These are phyloP conservation scores for Maccullochella peelii DNA, from an alignment of 2,113 vertebrate genomes.

Conservation along the genomic window DNA sequence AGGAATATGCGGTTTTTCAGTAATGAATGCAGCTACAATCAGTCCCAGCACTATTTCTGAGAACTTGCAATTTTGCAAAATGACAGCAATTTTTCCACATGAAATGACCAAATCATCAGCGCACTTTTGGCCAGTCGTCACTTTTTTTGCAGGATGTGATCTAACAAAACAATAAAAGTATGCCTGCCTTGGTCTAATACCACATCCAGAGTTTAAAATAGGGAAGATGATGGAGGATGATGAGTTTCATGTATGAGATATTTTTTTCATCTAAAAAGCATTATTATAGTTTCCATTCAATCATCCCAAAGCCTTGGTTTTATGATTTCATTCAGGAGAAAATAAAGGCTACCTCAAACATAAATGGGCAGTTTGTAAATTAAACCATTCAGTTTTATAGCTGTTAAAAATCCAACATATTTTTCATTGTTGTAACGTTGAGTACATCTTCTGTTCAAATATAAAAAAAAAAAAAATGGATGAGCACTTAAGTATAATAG, in stretches of 20 bases:
- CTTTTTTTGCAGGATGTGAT: conserved; percentile 14
- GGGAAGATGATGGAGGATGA: conserved; percentile 28
- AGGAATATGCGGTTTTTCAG: conserved; percentile 34
- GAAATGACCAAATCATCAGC: conserved; percentile 65
- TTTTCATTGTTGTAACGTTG: conserved; percentile 33
- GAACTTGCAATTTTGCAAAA: conserved; percentile 65
- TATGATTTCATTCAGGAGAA: conserved; percentile 25
- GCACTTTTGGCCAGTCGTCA: conserved; percentile 27
- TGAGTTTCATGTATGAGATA: conserved; percentile 13
- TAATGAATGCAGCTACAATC: conserved; percentile 65
- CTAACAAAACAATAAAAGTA: conserved; percentile 36
- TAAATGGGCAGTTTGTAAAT: conserved; percentile 24
- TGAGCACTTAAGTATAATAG: conserved; percentile 45
- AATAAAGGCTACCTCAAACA: conserved; percentile 22
- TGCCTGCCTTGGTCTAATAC: not conserved
- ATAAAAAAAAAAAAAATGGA: conserved; percentile 13
- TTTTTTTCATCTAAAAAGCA: not conserved
- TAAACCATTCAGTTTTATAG: not conserved
- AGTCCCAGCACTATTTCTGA: conserved; percentile 46
- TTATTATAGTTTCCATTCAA: conserved; percentile 34
- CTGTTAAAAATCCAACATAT: conserved; percentile 15
- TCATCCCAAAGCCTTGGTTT: conserved; percentile 26
- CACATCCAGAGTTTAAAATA: conserved; percentile 15
- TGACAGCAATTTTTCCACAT: conserved; percentile 67
- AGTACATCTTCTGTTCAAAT: conserved; percentile 6